phyloP scores from a whole-genome alignment of 1,140 invertebrate genomes.

The Rhopalosiphum maidis region DNA sequence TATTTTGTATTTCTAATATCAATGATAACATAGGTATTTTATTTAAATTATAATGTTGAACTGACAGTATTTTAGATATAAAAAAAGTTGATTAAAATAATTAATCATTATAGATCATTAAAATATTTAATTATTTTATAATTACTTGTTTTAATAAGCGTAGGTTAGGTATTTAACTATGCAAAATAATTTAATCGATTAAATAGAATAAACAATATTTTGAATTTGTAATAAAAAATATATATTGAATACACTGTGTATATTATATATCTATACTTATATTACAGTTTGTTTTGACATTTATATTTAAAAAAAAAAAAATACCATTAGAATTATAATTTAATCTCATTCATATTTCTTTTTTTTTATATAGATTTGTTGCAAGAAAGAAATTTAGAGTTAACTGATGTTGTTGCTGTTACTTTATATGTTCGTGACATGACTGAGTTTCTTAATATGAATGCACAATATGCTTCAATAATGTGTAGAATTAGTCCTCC shows the following conservation, averaged over 20 bases:
- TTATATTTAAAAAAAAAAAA: too few relatives aligned
- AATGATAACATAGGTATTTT: background rate
- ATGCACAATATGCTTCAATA: conserved; percentile 77
- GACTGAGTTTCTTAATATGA: conserved; percentile 77
- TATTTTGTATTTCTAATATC: background rate
- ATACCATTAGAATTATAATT: background rate
- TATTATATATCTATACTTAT: too few relatives aligned
- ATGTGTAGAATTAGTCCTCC: conserved; percentile 85
- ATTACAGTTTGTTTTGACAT: background rate
- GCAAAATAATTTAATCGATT: background rate
- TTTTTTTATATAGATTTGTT: conserved; percentile 50
- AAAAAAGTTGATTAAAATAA: background rate
- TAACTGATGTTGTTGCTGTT: conserved; percentile 75
- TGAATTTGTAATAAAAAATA: background rate
- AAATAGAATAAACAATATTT: background rate
- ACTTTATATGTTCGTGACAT: conserved; percentile 85
- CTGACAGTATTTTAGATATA: background rate
- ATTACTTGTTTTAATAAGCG: background rate
- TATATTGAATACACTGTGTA: too few relatives aligned
- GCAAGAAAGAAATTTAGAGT: conserved; percentile 33
- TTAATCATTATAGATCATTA: background rate
- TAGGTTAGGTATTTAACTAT: background rate
- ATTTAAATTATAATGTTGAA: background rate
- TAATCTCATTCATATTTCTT: background rate
- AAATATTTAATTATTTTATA: background rate